Conservation (phyloP, 2,797 vertebrate species). For the Rhyacichthys aspro region DNA sequence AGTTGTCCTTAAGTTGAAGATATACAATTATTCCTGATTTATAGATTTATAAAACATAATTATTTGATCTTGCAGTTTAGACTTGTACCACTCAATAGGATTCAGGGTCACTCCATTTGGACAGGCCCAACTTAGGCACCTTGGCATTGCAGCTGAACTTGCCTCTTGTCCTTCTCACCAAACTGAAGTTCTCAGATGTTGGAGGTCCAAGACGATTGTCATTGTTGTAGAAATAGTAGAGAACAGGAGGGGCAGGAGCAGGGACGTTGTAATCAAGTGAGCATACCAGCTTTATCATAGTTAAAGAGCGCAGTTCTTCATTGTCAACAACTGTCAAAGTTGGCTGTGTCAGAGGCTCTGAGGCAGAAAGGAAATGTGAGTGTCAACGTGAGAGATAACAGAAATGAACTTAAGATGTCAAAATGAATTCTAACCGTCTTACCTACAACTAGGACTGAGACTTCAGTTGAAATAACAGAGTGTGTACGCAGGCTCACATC, state of each 20-base stretch:
- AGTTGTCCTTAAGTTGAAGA: no score
- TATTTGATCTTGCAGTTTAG: neutral
- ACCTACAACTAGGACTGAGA: conserved; percentile 54
- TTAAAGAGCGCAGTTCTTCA: rapidly evolving
- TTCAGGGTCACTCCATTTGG: conserved; percentile 50
- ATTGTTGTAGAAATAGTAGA: conserved; percentile 69
- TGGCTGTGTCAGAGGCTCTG: conserved; percentile 71
- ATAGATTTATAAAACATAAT: no score
- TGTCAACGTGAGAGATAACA: neutral
- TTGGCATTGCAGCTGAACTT: conserved; percentile 66
- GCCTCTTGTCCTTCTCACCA: conserved; percentile 27
- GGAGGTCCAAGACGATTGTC: conserved; percentile 22
- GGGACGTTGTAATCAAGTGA: conserved; percentile 52
- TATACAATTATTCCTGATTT: no score
- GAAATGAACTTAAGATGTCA: neutral
- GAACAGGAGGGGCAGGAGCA: conserved; percentile 38
- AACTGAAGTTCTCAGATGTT: conserved; percentile 15
- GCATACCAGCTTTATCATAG: conserved; percentile 61
- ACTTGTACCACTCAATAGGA: conserved; percentile 37
- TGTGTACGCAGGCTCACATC: rapidly evolving
- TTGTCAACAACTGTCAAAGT: conserved; percentile 27
- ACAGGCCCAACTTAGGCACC: conserved; percentile 52
- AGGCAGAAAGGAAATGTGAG: neutral
- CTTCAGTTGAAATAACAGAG: conserved; percentile 49
- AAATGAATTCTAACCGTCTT: conserved; percentile 22